Evolutionary conservation across 2,797 vertebrate species (phyloP).

Genomic region (Eulemur rubriventer): DNA sequence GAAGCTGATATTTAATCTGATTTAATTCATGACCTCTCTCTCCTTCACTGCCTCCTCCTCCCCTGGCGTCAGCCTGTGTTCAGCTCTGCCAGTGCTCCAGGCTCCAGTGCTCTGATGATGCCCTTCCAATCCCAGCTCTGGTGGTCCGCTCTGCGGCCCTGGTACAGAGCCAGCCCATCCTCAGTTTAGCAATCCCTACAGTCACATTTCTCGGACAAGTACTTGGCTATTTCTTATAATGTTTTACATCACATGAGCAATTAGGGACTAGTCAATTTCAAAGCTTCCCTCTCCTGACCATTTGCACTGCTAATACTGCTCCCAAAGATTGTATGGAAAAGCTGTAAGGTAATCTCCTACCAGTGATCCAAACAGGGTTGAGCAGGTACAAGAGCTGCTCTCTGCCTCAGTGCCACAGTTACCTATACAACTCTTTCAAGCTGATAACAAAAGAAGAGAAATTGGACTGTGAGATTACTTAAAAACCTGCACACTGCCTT

Average conservation of each 20-base stretch:
- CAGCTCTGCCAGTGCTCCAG: not conserved
- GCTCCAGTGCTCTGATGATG: not conserved
- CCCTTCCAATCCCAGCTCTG: not conserved
- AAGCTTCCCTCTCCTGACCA: not conserved
- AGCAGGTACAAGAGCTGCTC: not conserved
- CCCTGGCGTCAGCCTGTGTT: not conserved
- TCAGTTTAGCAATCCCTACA: not conserved
- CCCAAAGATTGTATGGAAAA: not conserved
- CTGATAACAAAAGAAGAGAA: not conserved
- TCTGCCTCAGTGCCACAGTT: not conserved
- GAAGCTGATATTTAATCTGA: not conserved
- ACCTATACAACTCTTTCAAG: not conserved
- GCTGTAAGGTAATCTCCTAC: not conserved
- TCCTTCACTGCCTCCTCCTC: not conserved
- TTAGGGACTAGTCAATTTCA: not conserved
- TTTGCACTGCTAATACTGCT: not conserved
- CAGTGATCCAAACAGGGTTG: not conserved
- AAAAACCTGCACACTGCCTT: not conserved
- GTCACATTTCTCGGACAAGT: not conserved
- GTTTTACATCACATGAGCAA: not conserved
- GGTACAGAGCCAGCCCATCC: not conserved
- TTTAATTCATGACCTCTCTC: not conserved
- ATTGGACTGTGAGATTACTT: not conserved
- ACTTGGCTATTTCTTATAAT: not conserved
- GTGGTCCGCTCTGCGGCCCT: too few species aligned